Evolutionary conservation across 2,113 vertebrate species (phyloP).

Genomic region (Nothobranchius furzeri): DNA sequence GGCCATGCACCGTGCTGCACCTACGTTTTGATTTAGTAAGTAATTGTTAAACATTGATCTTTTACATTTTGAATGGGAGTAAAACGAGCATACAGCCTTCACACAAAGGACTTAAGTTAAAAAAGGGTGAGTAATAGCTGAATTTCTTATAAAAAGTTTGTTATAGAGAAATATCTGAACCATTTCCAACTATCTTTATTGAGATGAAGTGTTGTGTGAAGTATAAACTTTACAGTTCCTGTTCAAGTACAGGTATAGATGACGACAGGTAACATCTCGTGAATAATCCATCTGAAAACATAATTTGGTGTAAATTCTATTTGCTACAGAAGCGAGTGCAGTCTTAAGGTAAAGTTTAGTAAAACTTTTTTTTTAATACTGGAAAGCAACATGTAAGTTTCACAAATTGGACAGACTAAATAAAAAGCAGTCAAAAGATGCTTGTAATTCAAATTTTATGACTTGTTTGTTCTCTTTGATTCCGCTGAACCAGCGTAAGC

Average conservation of each 20-base stretch:
- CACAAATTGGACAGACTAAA: constrained; percentile 18
- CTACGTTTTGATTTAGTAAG: neutral
- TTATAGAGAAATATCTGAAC: too few relatives aligned
- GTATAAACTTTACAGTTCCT: too few relatives aligned
- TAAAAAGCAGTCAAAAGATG: constrained; percentile 20
- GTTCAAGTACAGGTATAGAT: neutral
- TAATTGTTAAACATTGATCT: neutral
- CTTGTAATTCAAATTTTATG: constrained; percentile 52
- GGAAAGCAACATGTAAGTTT: neutral
- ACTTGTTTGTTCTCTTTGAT: constrained; percentile 58
- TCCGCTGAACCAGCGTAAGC: constrained; percentile 14
- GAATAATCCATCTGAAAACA: neutral
- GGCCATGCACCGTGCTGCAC: neutral
- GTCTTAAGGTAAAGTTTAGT: neutral
- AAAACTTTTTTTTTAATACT: neutral
- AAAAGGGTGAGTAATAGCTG: too few relatives aligned
- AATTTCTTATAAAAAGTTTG: too few relatives aligned
- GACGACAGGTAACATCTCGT: neutral
- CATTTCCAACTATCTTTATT: too few relatives aligned
- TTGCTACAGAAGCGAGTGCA: neutral
- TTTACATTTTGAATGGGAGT: neutral
- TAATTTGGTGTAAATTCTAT: neutral
- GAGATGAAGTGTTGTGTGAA: too few relatives aligned
- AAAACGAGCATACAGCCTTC: neutral
- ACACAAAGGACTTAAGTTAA: too few relatives aligned